Evolutionary conservation across 1,140 invertebrate genomes (phyloP).

Genomic region (Polyergus mexicanus): DNA sequence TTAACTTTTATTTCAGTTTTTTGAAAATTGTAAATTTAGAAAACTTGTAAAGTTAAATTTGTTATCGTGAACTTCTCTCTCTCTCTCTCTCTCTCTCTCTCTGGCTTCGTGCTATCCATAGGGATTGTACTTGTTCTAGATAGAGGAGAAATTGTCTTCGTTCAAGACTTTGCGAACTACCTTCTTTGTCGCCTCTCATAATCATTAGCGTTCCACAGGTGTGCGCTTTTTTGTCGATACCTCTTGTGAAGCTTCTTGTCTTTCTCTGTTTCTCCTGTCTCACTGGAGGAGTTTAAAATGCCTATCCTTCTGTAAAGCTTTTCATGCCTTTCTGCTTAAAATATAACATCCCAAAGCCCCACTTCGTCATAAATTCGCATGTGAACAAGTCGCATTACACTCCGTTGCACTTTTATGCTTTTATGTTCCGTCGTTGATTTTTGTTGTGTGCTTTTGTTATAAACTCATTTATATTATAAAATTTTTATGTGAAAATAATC

Average conservation of each 20-base stretch:
- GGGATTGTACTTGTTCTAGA: background rate
- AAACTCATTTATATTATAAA: background rate
- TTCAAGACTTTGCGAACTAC: background rate
- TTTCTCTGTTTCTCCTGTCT: background rate
- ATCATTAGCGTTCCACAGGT: slow-evolving; percentile 75
- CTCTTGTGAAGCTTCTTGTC: slow-evolving; percentile 60
- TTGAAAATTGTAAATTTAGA: background rate
- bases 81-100: no score
- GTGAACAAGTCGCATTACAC: background rate
- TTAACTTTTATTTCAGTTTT: background rate
- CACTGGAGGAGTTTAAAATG: background rate
- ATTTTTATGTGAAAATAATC: background rate
- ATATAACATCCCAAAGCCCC: slow-evolving; percentile 3
- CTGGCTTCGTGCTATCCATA: background rate
- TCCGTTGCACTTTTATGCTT: background rate
- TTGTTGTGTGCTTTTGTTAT: background rate
- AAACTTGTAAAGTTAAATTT: background rate
- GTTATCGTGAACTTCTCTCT: background rate
- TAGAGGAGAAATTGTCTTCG: background rate
- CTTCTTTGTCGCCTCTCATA: slow-evolving; percentile 68
- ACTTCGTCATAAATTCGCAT: slow-evolving; percentile 13
- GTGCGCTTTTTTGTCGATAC: slow-evolving; percentile 67
- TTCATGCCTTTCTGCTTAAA: slow-evolving; percentile 29
- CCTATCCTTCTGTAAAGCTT: slow-evolving; percentile 21
- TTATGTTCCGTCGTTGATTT: background rate